phyloP scores from a whole-genome alignment of 2,113 vertebrate species.

The Corythornis vintsioides region DNA sequence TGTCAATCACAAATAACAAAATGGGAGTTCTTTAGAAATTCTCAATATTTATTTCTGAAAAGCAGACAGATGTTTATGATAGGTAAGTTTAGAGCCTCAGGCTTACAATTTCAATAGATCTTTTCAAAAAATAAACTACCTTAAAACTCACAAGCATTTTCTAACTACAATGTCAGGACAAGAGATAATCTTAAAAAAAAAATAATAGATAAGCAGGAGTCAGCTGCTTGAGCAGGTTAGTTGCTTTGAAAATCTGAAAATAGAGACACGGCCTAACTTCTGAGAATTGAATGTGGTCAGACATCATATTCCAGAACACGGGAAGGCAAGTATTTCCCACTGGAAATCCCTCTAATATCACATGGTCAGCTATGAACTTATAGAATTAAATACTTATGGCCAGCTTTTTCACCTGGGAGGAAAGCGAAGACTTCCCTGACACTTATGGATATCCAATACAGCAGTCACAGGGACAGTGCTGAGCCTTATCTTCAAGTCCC shows the following conservation, averaged over 20 bases:
- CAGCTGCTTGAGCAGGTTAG: neutral
- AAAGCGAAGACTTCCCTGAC: neutral
- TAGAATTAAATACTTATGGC: conserved; percentile 25
- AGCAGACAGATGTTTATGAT: neutral
- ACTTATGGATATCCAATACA: neutral
- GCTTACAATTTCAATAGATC: neutral
- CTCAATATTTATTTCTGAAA: neutral
- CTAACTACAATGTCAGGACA: neutral
- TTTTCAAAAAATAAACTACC: neutral
- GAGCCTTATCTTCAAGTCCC: neutral
- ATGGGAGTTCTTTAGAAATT: neutral
- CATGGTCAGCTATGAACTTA: conserved; percentile 24
- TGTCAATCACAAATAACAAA: neutral
- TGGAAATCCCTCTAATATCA: conserved; percentile 14
- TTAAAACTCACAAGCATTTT: neutral
- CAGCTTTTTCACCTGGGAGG: conserved; percentile 9
- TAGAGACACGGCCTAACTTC: neutral
- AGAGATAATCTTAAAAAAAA: neutral
- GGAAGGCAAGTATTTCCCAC: conserved; percentile 28
- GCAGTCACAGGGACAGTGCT: neutral
- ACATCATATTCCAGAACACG: conserved; percentile 6
- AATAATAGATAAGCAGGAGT: neutral
- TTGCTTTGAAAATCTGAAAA: neutral
- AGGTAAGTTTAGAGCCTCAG: neutral
- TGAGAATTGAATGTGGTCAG: neutral